Percentiles rank a stretch among this genome's conserved stretches.
These are phyloP conservation scores for Cyanistes caeruleus DNA, from an alignment of 2,113 vertebrate genomes.

Conservation along the genomic window DNA sequence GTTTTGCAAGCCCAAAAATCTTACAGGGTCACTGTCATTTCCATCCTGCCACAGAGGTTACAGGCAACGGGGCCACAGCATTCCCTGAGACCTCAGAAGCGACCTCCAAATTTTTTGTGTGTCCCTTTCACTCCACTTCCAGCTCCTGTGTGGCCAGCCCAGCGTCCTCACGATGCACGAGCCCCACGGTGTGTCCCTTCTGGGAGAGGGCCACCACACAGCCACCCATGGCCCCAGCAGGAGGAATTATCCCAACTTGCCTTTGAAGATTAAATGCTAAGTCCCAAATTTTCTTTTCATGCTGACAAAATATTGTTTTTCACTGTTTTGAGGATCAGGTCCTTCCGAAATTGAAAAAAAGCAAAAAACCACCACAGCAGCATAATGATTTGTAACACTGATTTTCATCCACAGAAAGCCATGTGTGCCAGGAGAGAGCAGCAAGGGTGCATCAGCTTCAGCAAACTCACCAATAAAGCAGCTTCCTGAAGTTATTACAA, in stretches of 20 bases:
- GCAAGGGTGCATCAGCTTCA: not conserved
- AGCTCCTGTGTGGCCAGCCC: not conserved
- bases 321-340: fast-evolving
- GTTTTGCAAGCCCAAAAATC: not conserved
- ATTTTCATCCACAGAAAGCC: not conserved
- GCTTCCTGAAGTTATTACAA: not conserved
- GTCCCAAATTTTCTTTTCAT: not conserved
- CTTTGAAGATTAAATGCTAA: fast-evolving
- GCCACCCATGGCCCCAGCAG: fast-evolving
- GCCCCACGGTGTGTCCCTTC: fast-evolving
- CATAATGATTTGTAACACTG: not conserved
- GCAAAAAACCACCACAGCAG: too few species aligned
- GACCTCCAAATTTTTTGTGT: fast-evolving
- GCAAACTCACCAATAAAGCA: not conserved
- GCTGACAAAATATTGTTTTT: not conserved
- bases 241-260: fast-evolving
- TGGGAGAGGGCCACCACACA: fast-evolving
- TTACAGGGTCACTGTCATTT: not conserved
- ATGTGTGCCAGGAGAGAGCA: not conserved
- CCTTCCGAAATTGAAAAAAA: too few species aligned
- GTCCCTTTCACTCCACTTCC: not conserved
- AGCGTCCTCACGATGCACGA: fast-evolving
- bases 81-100: not conserved
- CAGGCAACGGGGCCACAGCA: fast-evolving
- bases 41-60: not conserved